Percentiles rank a stretch among this genome's conserved stretches.
Conservation (phyloP, 92 coral and sea anemone species). For the Parazoanthus atlanticus region DNA sequence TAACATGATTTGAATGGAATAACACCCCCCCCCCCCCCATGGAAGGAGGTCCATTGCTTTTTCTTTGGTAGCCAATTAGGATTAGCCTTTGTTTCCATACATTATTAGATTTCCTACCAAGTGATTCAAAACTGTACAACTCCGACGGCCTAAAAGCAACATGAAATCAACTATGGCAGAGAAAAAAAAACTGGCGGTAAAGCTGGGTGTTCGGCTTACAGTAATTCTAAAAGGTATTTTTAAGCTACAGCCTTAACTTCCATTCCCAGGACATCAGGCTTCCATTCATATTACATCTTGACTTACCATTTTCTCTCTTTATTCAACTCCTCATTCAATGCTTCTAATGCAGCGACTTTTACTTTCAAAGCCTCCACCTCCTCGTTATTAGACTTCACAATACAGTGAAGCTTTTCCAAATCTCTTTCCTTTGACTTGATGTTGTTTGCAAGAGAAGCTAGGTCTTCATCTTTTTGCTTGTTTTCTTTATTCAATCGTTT, state of each 20-base stretch:
- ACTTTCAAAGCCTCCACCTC: slow-evolving; percentile 50
- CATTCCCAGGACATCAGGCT: neutral
- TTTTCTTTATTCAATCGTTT: slow-evolving; percentile 67
- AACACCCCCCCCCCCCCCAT: too few relatives aligned
- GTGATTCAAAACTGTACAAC: too few relatives aligned
- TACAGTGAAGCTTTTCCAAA: slow-evolving; percentile 46
- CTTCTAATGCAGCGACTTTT: slow-evolving; percentile 54
- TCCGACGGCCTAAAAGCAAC: too few relatives aligned
- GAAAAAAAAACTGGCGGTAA: too few relatives aligned
- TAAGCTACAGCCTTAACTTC: neutral
- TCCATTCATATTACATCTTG: neutral
- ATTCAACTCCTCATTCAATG: slow-evolving; percentile 13
- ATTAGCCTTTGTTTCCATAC: too few relatives aligned
- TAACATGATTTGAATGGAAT: too few relatives aligned
- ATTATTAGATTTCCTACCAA: too few relatives aligned
- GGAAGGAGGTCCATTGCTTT: too few relatives aligned
- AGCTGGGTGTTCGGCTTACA: too few relatives aligned
- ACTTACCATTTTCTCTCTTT: slow-evolving; percentile 23
- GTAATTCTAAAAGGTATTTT: too few relatives aligned
- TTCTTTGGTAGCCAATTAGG: too few relatives aligned
- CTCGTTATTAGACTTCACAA: slow-evolving; percentile 48
- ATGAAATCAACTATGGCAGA: too few relatives aligned
- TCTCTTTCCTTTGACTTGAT: slow-evolving; percentile 61
- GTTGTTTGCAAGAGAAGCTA: slow-evolving; percentile 17
- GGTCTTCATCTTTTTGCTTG: slow-evolving; percentile 74